Evolutionary conservation across 2,797 vertebrate species (phyloP), one percentile per base, ranked within the genome.

Genomic region (Thalassophryne amazonica): DNA sequence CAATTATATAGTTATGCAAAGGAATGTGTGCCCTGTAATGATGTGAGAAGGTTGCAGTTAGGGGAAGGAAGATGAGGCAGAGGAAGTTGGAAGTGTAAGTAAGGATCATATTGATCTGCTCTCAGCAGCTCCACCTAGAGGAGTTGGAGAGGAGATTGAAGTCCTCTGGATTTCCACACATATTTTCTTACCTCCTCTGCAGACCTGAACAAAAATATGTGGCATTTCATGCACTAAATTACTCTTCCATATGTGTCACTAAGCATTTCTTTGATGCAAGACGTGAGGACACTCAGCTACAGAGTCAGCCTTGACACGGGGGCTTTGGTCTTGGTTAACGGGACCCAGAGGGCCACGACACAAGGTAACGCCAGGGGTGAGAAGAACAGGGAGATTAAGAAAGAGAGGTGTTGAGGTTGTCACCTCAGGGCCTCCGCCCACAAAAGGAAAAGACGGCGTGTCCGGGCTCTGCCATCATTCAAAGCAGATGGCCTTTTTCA

Each of bases 401-500:
- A 65, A 60, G 67, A 72, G 79, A 88, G 73, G 85, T 88, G 85
- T 85, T 82, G 68, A 76, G 83, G 85, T 84, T 86, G 82, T 89
- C 86, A 90, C 88, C 83, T 80, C 60, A 12, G 80, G 80, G 80
- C 75, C 65, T 72, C 54, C 73, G 71, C 69, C 60, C 69, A 73
- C 72, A 71, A 69, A 58, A 48, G 69, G 55, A 72, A 60, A 69
- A 59, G 62, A 68, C 12, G 45, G 57, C 9, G 64, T 56, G 73
- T 80, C 61, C 70, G 39, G 59, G 52, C 46, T 63, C 54, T 52
- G 48, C 67, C 78, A 68, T 88, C 84, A 85, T 88, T 86, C 56
- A 85, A 85, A 89, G 77, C 87, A 89, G 87, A 91, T 88, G 88
- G 80, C 64, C 56, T 82, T 81, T 78, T 79, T 76, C 73, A 72